Evolutionary conservation across 2,888 invertebrate species (phyloP), one percentile per base, ranked within the genome.

Genomic region (Liodrosophila aerea): DNA sequence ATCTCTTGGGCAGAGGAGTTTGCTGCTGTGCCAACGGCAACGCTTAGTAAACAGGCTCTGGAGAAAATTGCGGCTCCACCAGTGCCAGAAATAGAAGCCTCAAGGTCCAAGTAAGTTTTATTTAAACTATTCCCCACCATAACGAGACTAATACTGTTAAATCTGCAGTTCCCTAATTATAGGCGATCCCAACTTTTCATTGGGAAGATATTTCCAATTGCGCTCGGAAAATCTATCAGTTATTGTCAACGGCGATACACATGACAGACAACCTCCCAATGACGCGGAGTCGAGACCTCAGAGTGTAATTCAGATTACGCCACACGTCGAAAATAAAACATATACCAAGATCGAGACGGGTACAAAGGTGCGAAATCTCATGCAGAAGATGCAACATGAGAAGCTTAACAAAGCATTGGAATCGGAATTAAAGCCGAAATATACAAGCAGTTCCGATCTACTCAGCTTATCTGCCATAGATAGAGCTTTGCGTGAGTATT

Each of bases 1-100:
- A 85, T 87, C 7, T 76, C 85, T 0, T 90, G 90, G 89, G 89
- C 89, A 0, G 83, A 88, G 16, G 86, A 89, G 52, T 89, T 73
- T 61, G 88, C 88, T 0, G 81, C 84, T 1, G 89, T 90, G 45
- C 90, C 90, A n/a, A 62, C 78, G 31, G 76, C 78, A 12, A 76
- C 75, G 1, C 51, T 88, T 1, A 88, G 85, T 59, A 76, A 85
- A 46, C 64, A 81, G 40, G 87, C 86, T 1, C 74, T 87, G 53
- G 72, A 73, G 13, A 87, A 82, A 34, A 65, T 64, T 4, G 54
- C 56, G 9, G 60, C 63, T 0, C 64, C 60, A 0, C 47, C 50
- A 39, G n/a, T 50, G 0, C 22, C 63, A 0, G 80, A 72, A n/a
- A 70, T 82, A 11, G 85, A 81, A 31, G 69, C 64, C 8, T 73